These are phyloP conservation scores for Esox niger DNA, from an alignment of 2,113 vertebrate genomes.

Conservation along the genomic window DNA sequence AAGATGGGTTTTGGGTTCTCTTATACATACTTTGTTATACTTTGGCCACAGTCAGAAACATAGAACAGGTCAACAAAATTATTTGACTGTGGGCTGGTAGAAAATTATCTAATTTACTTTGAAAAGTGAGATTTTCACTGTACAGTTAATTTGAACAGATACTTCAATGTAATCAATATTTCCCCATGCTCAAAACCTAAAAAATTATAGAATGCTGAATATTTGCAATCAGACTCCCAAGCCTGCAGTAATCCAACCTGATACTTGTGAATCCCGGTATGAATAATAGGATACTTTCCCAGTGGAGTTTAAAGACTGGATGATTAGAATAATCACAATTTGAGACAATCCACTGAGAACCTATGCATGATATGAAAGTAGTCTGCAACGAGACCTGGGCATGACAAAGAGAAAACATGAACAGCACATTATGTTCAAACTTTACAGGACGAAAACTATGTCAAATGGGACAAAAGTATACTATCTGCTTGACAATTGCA, in stretches of 20 bases:
- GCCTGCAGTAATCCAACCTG: neutral
- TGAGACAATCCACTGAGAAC: constrained; percentile 13
- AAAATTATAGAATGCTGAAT: neutral
- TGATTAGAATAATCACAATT: constrained; percentile 15
- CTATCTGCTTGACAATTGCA: neutral
- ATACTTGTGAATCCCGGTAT: neutral
- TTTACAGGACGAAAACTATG: neutral
- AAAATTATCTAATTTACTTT: too few relatives aligned
- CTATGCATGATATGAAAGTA: constrained; percentile 1
- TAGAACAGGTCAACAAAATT: too few relatives aligned
- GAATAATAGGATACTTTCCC: neutral
- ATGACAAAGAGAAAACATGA: constrained; percentile 7
- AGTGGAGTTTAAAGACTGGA: too few relatives aligned
- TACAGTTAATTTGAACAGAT: neutral
- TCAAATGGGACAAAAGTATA: neutral
- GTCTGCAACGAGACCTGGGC: constrained; percentile 2
- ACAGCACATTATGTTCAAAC: constrained; percentile 11
- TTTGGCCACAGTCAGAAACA: too few relatives aligned
- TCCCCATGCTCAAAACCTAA: neutral
- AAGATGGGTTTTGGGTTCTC: too few relatives aligned
- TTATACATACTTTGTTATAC: too few relatives aligned
- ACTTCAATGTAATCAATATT: neutral
- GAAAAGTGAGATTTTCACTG: too few relatives aligned
- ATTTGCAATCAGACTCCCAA: neutral
- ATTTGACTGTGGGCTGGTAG: too few relatives aligned